phyloP scores from a whole-genome alignment of 1,140 invertebrate species.

The Cotesia chilonis region DNA sequence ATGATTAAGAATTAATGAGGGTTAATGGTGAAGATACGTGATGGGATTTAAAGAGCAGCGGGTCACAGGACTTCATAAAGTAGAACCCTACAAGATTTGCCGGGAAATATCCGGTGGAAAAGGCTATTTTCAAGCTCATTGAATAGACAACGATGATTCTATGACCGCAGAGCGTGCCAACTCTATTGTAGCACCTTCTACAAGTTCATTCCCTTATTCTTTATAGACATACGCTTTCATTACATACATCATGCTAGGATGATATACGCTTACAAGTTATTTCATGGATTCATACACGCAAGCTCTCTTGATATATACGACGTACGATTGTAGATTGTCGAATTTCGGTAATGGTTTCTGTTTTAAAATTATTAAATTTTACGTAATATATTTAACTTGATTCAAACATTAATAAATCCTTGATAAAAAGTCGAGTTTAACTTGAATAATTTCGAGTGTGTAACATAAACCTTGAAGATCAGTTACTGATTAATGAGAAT shows the following conservation, averaged over 20 bases:
- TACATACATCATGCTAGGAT: slow-evolving; percentile 42
- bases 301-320: too few relatives aligned
- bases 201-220: slow-evolving; percentile 62
- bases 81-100: slow-evolving; percentile 54
- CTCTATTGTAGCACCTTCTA: slow-evolving; percentile 62
- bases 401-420: neutral
- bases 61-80: slow-evolving; percentile 61
- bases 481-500: slow-evolving; percentile 56
- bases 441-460: slow-evolving; percentile 2
- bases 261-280: neutral
- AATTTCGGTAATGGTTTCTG: slow-evolving; percentile 10
- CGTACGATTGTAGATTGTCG: slow-evolving; percentile 4
- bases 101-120: slow-evolving; percentile 61
- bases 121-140: slow-evolving; percentile 67
- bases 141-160: slow-evolving; percentile 67
- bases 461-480: slow-evolving; percentile 35
- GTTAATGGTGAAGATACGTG: slow-evolving; percentile 23
- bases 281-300: slow-evolving; percentile 13
- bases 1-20: neutral
- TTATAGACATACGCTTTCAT: slow-evolving; percentile 52
- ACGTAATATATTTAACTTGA: slow-evolving; percentile 27
- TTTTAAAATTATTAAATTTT: slow-evolving; percentile 25
- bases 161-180: slow-evolving; percentile 65
- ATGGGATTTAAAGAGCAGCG: slow-evolving; percentile 55
- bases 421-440: neutral